Evolutionary conservation across 2,113 vertebrate species (phyloP), one percentile per base, ranked within the genome.

Genomic region (Misgurnus anguillicaudatus): DNA sequence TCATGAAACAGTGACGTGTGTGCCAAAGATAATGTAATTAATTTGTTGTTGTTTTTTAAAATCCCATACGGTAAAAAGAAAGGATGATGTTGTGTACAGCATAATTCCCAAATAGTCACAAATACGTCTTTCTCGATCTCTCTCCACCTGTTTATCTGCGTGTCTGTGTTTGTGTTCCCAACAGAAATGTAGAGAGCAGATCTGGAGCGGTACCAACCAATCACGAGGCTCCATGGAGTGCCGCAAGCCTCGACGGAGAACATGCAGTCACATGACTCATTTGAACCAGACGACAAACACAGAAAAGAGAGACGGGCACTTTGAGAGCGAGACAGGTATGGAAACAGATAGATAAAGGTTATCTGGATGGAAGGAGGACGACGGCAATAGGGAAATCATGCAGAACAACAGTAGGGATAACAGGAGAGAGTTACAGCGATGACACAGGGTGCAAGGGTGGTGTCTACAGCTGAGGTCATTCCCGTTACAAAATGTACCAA

Each of bases 1-100:
- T 47, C 39, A 63, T 41, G 58, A 48, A 58, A 75, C 5, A 17
- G 21, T 63, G 58, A 75, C 42, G 63, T 75, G 62, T 75, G 60
- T 63, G 41, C 72, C 72, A 45, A 41, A 36, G 21, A 48, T 51
- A 63, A 51, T 51, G 11, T 51, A 31, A 39, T 71, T 31, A 38
- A 31, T 21, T 31, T 42, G 62, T 62, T 63, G 17, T 8, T 48
- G 58, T 38, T 75, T 63, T 5, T 14, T 48, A 48, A 16, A 48
- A 1, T 0, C 24, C 8, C 24, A n/a, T 17, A 19, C 13, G 39
- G 8, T 16, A 36, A 31, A 31, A 73, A 17, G 13, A 47, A 47
- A 75, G 42, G 14, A 62, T 11, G 41, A 24, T 11, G 36, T 7
- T 24, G 55, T 57, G 38, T 73, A 42, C 39, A 41, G n/a, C 2